Base-by-base conservation (phyloP, 2,888 invertebrate species). In the Strigamia crassipes region DNA sequence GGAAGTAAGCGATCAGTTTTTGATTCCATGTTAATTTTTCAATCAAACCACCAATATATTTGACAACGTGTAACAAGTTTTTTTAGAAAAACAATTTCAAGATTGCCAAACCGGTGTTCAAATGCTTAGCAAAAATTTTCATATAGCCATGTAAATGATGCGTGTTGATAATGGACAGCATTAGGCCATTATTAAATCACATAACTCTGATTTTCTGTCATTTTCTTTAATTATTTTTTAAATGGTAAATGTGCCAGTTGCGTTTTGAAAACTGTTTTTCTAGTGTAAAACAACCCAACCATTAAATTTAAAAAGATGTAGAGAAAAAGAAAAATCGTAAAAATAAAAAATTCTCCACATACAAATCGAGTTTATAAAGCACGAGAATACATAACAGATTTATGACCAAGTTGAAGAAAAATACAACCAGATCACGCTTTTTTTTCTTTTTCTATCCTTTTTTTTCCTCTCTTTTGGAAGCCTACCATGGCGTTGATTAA, bases 341-440 rank as follows among this genome's bases (percentile, higher is more conserved):
- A 73, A 73, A 27, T 12, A 27, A 73, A 73, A 73, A 73, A 31
- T 31, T 31, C 15, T 73, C 73, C 73, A 73, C 73, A 73, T 73
- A 73, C 73, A 73, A 73, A 73, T 73, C 73, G 73, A 73, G 73
- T 73, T 27, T 73, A 73, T 73, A 73, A 73, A 73, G 27, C 73
- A 73, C 31, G 27, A 73, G 73, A 73, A 73, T 73, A 31, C 73
- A 27, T 73, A 12, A 73, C 27, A 73, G 73, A 73, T 73, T 73
- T 73, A 73, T 73, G n/a, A 27, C 73, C 27, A 31, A 73, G 73
- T 27, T 73, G 73, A 73, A 73, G 73, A 73, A 31, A 73, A 27
- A 27, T 73, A 73, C 73, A 73, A 73, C 73, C 73, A 31, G 73
- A 31, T 73, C 73, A 73, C 73, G 73, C 27, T 31, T 38, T 6